A percentile compares a stretch with the other conserved stretches of the same genome.
These are phyloP conservation scores for Prionace glauca DNA, from an alignment of 2,797 vertebrate species.

Conservation along the genomic window DNA sequence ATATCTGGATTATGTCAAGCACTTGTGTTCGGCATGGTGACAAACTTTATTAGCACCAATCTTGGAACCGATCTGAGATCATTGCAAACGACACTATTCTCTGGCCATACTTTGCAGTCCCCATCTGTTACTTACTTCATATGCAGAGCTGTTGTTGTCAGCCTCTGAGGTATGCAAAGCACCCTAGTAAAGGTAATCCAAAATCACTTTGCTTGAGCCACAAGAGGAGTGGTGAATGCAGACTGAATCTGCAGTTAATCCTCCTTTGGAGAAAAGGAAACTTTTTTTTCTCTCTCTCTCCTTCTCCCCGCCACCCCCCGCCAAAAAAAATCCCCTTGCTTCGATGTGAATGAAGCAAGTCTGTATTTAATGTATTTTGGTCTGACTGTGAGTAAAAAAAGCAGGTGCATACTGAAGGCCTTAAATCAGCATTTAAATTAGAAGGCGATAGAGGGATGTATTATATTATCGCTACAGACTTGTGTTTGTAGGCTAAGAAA, in stretches of 20 bases:
- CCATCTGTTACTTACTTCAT: conserved; percentile 39
- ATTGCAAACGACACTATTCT: conserved; percentile 37
- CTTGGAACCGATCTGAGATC: conserved; percentile 35
- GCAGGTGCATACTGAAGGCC: conserved; percentile 37
- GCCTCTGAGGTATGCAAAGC: conserved; percentile 38
- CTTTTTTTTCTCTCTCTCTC: not conserved
- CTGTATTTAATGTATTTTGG: conserved; percentile 37
- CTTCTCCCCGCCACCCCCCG: not conserved
- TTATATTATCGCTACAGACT: conserved; percentile 23
- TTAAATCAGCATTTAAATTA: conserved; percentile 39
- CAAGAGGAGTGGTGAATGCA: conserved; percentile 26
- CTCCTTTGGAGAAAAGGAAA: not conserved
- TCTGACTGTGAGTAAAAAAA: conserved; percentile 33
- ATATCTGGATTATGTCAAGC: conserved; percentile 34
- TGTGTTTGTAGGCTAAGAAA: conserved; percentile 18
- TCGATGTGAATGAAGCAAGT: conserved; percentile 16
- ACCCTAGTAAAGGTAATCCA: conserved; percentile 36
- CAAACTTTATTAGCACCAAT: conserved; percentile 37
- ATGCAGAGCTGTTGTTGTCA: conserved; percentile 38
- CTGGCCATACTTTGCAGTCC: conserved; percentile 38
- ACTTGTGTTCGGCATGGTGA: conserved; percentile 22
- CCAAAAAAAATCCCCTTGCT: conserved; percentile 27
- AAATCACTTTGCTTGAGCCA: conserved; percentile 37
- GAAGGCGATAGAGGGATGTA: conserved; percentile 25
- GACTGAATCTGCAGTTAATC: conserved; percentile 34